A percentile compares a stretch with the other conserved stretches of the same genome.
phyloP scores from a whole-genome alignment of 2,888 invertebrate genomes.

The Catocala nupta region DNA sequence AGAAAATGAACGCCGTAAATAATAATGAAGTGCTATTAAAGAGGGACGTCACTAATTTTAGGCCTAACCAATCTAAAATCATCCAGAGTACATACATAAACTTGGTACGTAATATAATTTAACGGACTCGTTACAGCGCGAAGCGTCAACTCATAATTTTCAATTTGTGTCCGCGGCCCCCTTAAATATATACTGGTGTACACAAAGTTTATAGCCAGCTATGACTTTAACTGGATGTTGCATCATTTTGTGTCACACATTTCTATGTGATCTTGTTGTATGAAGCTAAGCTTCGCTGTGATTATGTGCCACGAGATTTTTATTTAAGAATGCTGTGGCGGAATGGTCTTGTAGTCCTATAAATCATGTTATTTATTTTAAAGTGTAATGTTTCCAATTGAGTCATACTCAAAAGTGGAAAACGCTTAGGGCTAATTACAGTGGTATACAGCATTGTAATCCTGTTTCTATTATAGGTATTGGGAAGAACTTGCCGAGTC shows the following conservation, averaged over 20 bases:
- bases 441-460: no score
- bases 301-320: no score
- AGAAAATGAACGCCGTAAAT: conserved; percentile 11
- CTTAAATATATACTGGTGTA: conserved; percentile 72
- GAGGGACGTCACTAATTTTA: conserved; percentile 21
- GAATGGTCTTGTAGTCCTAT: no score
- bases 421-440: no score
- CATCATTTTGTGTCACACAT: conserved; percentile 33
- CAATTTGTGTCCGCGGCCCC: conserved; percentile 80
- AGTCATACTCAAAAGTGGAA: no score
- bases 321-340: no score
- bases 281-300: neutral
- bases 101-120: conserved; percentile 62
- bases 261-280: conserved; percentile 22
- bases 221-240: conserved; percentile 47
- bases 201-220: conserved; percentile 70
- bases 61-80: conserved; percentile 41
- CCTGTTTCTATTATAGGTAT: no score
- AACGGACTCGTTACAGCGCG: conserved; percentile 70
- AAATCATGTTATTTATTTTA: no score
- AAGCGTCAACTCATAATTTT: conserved; percentile 79
- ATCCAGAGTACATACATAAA: conserved; percentile 49
- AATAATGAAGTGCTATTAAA: conserved; percentile 23
- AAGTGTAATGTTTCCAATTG: no score
- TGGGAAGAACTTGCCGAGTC: no score